Base-by-base conservation (phyloP, 2,888 invertebrate genomes). In the Megamerina dolium region DNA sequence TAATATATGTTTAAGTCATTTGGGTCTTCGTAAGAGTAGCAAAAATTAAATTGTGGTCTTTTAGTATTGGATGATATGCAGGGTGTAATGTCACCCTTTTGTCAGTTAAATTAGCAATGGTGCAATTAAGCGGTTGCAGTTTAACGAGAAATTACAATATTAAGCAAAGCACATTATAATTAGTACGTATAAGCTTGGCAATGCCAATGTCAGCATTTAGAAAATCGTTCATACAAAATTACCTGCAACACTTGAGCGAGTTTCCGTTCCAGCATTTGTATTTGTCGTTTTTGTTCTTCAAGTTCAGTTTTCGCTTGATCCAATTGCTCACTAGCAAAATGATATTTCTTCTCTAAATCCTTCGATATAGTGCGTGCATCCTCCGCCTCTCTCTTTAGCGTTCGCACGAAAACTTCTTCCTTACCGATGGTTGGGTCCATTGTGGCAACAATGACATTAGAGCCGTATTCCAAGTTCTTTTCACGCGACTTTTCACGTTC, bases 281-380 rank as follows among this genome's bases (percentile, higher is more conserved):
- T 87, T 69, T 80, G 83, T 60, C 84, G 79, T 65, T 83, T 87
- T 48, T 83, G 77, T 61, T 90, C 89, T 62, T 90, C 90, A 55
- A 88, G 72, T 62, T 88, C 86, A 43, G 80, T 77, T 60, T 82
- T 80, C 1, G 82, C 80, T 41, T 79, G 77, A 57, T 89, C 88
- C 56, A 88, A 75, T 64, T 86, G 80, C 61, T 87, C 86, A 10
- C 84, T 83, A 1, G 83, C 81, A 52, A 80, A 77, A 46, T 83
- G 79, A 64, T 83, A 89, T 65, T 87, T 85, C 61, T 82, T 83
- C 59, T 91, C 88, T 57, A 88, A 76, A 60, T 85, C 84, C 61
- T 89, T 87, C 0, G 86, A 83, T 8, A 82, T 81, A 60, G 83
- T 84, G 57, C 85, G 81, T 0, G 87, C 83, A 56, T 83, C 82